Evolutionary conservation across 2,888 invertebrate species (phyloP), one percentile per base, ranked within the genome.

Genomic region (Serrognathus titanus): DNA sequence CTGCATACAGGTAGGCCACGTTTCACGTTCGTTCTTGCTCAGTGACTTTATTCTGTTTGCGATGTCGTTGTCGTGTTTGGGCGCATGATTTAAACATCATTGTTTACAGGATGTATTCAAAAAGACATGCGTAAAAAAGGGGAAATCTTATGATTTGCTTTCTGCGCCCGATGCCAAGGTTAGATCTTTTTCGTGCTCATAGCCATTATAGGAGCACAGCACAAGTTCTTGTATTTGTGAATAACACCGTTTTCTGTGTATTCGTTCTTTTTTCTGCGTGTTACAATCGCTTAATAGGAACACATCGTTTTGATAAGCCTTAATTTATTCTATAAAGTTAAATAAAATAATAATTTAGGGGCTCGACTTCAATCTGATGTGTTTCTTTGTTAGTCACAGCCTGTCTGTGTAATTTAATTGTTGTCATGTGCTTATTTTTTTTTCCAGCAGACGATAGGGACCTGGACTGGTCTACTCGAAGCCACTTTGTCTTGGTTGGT

Each of bases 381-480:
- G 24, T 31, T 31, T 31, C 24, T 31, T 31, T 31, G 24, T 31
- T 31, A 31, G 6, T 31, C 24, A 31, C 3, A 6, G 5, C n/a
- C n/a, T 31, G 1, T 31, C 24, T 31, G 5, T 31, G 10, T 10
- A 39, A 9, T 43, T 13, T n/a, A 43, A 47, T 31, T 50, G 31
- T 55, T 11, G 37, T 55, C 38, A 49, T 8, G 20, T 16, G 31
- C 53, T 20, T 40, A 35, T 48, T 55, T 38, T 35, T 54, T 51
- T 37, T 67, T 66, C 24, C 64, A 78, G 78, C 73, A 74, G 65
- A 73, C 75, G 2, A 67, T 78, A 36, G 78, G 78, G 11, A 74
- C 72, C 35, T 81, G 82, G 68, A 83, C 82, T 16, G 83, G 84
- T 8, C 80, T 87, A 60, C 74, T 86, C 55, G 86, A 86, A 66